A percentile compares a stretch with the other conserved stretches of the same genome.
Conservation (phyloP, 2,797 vertebrate species). For the Alosa sapidissima region DNA sequence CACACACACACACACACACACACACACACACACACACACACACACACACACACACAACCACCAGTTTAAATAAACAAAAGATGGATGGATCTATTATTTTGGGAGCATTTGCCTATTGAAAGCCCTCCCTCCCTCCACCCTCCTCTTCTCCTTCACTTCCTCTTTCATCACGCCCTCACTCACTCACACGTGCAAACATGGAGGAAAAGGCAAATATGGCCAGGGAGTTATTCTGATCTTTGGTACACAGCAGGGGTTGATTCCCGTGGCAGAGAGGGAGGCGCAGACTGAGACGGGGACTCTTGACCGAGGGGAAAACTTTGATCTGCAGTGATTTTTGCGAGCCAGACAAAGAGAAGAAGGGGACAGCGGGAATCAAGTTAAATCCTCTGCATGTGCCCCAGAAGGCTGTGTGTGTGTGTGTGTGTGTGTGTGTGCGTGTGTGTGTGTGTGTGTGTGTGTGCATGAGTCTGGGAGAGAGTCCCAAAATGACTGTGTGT, state of each 20-base stretch:
- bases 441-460: constrained; percentile 9
- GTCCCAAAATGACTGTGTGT: neutral
- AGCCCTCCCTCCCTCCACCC: neutral
- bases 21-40: neutral
- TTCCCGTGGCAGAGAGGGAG: constrained; percentile 1
- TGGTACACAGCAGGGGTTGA: constrained; percentile 25
- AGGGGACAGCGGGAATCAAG: neutral
- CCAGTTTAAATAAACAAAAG: constrained; percentile 62
- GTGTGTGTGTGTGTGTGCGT: neutral
- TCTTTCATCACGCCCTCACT: constrained; percentile 24
- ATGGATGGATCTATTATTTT: constrained; percentile 40
- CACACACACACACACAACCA: neutral
- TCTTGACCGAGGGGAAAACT: constrained; percentile 18
- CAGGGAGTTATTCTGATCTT: constrained; percentile 22
- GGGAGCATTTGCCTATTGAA: constrained; percentile 21
- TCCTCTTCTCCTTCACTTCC: neutral
- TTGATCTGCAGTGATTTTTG: constrained; percentile 16
- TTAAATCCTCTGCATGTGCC: constrained; percentile 1
- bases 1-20: neutral
- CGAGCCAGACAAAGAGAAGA: constrained; percentile 12
- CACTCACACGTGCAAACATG: constrained; percentile 30
- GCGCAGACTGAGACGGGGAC: neutral
- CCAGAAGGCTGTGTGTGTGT: neutral
- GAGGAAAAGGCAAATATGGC: constrained; percentile 18
- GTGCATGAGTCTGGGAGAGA: neutral